Base-by-base conservation (phyloP, 2,888 invertebrate genomes). In the Chymomyza fuscimana region DNA sequence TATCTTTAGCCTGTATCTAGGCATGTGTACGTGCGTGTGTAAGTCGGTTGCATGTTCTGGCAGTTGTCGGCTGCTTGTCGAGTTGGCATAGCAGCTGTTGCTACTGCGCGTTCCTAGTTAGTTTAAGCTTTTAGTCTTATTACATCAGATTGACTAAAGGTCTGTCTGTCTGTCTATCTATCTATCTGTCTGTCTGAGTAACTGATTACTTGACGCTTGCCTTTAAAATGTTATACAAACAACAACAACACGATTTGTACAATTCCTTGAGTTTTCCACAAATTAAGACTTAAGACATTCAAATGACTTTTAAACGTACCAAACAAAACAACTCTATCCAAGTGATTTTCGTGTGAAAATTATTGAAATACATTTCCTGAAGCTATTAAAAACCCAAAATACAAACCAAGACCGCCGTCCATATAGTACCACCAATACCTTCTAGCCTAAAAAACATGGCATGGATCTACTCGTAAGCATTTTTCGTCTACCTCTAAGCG, bases 301-400 rank as follows among this genome's bases (percentile, higher is more conserved):
- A 73, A 79, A 77, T 74, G 74, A 78, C 76, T 78, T 75, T 46
- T 69, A 19, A 54, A 19, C 16, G 52, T 32, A 54, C 1, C 22
- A 19, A 58, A 25, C 58, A 10, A 25, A 25, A 58, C 58, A 58
- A 58, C 58, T 58, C 58, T 58, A 58, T 32, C 77, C 60, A 75
- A 75, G 52, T 82, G 85, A 76, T 75, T 79, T 88, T 88, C 85
- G 85, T 86, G 85, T 86, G 85, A 86, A 86, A 86, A 88, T 86
- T 84, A 87, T 88, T 86, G 85, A 86, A 88, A 85, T 88, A 80
- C 84, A 80, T 78, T 86, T 84, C 83, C 83, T 81, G 74, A 70
- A 86, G 83, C 86, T 50, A 82, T 64, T 64, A 61, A 70, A 29
- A 86, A 68, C 51, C 67, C 62, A 65, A 69, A 65, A 72, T 32